phyloP scores from a whole-genome alignment of 2,113 vertebrate species.

The Phoxinus phoxinus region DNA sequence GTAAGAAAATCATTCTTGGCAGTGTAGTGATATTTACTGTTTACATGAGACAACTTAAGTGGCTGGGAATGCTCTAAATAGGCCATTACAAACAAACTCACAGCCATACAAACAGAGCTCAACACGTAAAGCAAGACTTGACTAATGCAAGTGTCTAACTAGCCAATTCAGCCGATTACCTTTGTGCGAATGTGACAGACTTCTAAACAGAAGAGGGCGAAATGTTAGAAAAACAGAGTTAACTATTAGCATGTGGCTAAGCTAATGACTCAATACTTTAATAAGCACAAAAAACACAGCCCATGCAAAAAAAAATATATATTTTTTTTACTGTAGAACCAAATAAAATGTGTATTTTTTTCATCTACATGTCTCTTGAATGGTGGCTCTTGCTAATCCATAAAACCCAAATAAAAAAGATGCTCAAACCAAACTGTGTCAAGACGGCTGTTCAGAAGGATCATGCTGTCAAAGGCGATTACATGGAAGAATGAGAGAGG shows the following conservation, averaged over 20 bases:
- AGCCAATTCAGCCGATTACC: background rate
- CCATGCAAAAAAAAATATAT: background rate
- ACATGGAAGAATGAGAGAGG: conserved; percentile 1
- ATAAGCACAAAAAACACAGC: background rate
- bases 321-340: background rate
- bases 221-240: background rate
- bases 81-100: background rate
- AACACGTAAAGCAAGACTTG: background rate
- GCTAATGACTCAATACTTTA: background rate
- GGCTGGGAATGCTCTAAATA: background rate
- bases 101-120: background rate
- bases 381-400: background rate
- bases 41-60: background rate
- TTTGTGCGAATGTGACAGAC: background rate
- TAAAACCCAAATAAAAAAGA: background rate
- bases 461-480: background rate
- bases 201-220: conserved; percentile 12
- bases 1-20: no score
- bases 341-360: background rate
- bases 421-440: background rate
- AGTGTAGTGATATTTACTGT: background rate
- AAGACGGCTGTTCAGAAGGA: background rate
- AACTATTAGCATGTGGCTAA: background rate
- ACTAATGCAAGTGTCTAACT: conserved; percentile 1
- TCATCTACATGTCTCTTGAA: background rate